phyloP scores from a whole-genome alignment of 2,888 invertebrate species.

The Apamea epomidion region DNA sequence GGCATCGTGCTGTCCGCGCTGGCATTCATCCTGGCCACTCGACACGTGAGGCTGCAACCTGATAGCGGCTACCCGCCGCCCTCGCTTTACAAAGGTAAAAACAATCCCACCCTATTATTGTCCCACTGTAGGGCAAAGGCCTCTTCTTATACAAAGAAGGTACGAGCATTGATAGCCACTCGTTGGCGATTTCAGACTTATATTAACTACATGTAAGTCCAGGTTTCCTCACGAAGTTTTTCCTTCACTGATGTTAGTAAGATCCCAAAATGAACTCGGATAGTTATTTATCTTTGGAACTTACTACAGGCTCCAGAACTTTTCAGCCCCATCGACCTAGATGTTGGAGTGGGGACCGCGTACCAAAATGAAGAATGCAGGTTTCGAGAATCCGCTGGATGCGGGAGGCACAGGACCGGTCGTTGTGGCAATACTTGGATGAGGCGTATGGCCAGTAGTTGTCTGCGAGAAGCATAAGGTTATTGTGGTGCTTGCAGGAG shows the following conservation, averaged over 20 bases:
- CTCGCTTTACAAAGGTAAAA: constrained; percentile 85
- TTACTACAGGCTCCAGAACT: too few relatives aligned
- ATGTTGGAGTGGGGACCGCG: too few relatives aligned
- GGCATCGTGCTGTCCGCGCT: constrained; percentile 96
- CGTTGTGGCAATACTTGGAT: too few relatives aligned
- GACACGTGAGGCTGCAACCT: constrained; percentile 96
- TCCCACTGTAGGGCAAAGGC: neutral
- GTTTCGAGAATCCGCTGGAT: too few relatives aligned
- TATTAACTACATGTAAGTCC: neutral
- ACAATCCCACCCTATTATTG: neutral
- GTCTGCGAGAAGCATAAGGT: neutral
- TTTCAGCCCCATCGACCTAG: too few relatives aligned
- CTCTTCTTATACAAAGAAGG: neutral
- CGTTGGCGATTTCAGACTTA: neutral
- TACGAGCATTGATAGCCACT: neutral
- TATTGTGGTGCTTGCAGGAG: neutral
- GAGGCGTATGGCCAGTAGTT: too few relatives aligned
- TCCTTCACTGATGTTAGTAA: neutral
- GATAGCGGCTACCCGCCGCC: constrained; percentile 94
- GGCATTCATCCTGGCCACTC: constrained; percentile 97
- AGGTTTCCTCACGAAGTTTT: neutral
- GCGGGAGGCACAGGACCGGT: too few relatives aligned
- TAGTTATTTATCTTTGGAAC: neutral
- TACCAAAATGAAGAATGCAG: too few relatives aligned
- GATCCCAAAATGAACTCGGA: neutral